phyloP scores from a whole-genome alignment of 2,888 invertebrate genomes.

The Azorinus chamasolen region DNA sequence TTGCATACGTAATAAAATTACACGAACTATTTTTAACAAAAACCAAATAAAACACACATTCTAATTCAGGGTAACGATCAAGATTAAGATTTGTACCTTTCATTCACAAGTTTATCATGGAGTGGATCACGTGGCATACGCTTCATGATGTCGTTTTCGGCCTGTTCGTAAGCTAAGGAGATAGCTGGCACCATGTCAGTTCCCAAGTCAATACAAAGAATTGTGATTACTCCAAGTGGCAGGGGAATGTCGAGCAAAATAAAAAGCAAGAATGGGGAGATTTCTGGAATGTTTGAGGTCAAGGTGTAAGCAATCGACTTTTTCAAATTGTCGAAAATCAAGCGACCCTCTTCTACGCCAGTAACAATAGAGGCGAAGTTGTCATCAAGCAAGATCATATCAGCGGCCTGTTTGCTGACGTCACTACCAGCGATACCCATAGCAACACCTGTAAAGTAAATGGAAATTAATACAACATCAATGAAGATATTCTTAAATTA shows the following conservation, averaged over 20 bases:
- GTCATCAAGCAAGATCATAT: conserved; percentile 99
- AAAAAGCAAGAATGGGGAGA: conserved; percentile 98
- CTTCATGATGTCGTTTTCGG: conserved; percentile 98
- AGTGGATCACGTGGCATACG: conserved; percentile 95
- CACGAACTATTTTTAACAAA: too few relatives aligned
- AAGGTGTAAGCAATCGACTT: conserved; percentile 99
- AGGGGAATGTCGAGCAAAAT: conserved; percentile 97
- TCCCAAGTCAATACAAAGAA: conserved; percentile 99
- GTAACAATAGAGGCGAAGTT: conserved; percentile 99
- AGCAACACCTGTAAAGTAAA: conserved; percentile 85
- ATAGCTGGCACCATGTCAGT: conserved; percentile 99
- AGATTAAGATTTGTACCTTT: too few relatives aligned
- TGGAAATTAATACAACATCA: too few relatives aligned
- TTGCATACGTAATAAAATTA: too few relatives aligned
- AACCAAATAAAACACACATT: too few relatives aligned
- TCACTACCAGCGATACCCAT: conserved; percentile 87
- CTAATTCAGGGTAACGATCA: too few relatives aligned
- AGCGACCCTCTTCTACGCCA: conserved; percentile 91
- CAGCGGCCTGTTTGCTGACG: conserved; percentile 96
- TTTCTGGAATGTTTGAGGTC: conserved; percentile 99
- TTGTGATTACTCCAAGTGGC: conserved; percentile 98
- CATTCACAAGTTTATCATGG: conserved; percentile 97
- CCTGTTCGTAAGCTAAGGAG: conserved; percentile 96
- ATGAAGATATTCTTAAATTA: too few relatives aligned
- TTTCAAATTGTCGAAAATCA: conserved; percentile 99